phyloP scores from a whole-genome alignment of 2,888 invertebrate species.

The Schrankia costaestrigalis region DNA sequence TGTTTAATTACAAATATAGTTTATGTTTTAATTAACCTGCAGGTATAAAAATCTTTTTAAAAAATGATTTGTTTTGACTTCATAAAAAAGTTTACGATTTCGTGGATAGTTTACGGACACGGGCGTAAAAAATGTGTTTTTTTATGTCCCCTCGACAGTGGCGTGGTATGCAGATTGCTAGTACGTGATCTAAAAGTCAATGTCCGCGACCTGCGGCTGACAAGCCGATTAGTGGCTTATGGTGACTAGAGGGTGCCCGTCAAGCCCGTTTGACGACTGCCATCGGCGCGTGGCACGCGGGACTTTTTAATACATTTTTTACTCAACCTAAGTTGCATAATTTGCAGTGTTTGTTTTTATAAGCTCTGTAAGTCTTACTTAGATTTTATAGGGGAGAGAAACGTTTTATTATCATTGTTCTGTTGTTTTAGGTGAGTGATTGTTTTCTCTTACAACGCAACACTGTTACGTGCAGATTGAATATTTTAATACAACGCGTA shows the following conservation, averaged over 20 bases:
- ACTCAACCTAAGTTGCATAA: constrained; percentile 11
- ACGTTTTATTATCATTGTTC: neutral
- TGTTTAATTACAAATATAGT: no score
- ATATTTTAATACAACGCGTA: neutral
- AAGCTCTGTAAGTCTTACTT: neutral
- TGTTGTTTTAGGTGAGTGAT: constrained; percentile 1
- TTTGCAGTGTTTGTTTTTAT: constrained; percentile 12
- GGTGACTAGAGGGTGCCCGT: constrained; percentile 32
- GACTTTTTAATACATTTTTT: constrained; percentile 29
- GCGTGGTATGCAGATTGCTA: constrained; percentile 69
- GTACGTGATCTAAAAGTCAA: constrained; percentile 72
- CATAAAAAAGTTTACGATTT: no score
- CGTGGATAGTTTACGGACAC: constrained; percentile 15
- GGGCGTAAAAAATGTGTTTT: constrained; percentile 46
- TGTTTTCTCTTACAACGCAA: no score
- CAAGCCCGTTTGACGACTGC: constrained; percentile 26
- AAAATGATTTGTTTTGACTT: no score
- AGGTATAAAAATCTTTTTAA: no score
- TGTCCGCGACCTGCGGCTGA: constrained; percentile 56
- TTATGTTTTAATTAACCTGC: no score
- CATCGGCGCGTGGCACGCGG: constrained; percentile 12
- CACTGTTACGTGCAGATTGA: neutral
- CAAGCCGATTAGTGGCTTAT: constrained; percentile 68
- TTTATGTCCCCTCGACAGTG: constrained; percentile 49
- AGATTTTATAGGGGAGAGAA: neutral